Evolutionary conservation across 2,888 invertebrate genomes (phyloP).

Genomic region (Ferrisia virgata): DNA sequence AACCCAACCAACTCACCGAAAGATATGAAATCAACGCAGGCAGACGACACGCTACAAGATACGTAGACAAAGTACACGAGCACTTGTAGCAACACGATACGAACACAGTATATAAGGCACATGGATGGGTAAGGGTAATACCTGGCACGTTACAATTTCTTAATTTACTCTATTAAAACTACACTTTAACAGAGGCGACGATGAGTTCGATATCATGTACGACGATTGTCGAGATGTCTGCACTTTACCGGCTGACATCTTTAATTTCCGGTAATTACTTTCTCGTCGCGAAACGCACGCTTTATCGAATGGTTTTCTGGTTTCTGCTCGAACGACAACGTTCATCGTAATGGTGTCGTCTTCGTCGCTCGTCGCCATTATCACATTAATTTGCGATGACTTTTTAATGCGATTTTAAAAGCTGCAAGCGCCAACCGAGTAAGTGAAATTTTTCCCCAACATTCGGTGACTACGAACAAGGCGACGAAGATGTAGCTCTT

Average conservation of each 20-base stretch:
- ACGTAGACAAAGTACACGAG: no score
- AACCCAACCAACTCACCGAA: not conserved
- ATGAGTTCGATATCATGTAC: conserved; percentile 16
- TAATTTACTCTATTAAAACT: conserved; percentile 4
- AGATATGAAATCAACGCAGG: no score
- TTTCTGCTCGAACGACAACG: not conserved
- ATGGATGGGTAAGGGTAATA: not conserved
- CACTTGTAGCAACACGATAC: no score
- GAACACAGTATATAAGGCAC: not conserved
- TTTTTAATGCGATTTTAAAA: conserved; percentile 26
- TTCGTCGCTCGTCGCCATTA: not conserved
- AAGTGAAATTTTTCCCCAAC: no score
- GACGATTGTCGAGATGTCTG: not conserved
- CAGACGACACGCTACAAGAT: not conserved
- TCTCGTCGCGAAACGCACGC: not conserved
- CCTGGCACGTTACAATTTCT: not conserved
- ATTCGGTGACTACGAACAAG: no score
- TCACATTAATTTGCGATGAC: not conserved
- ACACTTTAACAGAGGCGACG: not conserved
- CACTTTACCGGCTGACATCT: not conserved
- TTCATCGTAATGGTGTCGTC: no score
- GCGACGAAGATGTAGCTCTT: no score
- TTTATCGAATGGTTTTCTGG: conserved; percentile 21
- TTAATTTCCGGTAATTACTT: conserved; percentile 24
- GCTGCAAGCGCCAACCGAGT: not conserved